A percentile compares a stretch with the other conserved stretches of the same genome.
Conservation (phyloP, 2,113 vertebrate genomes). For the Elgaria multicarinata region DNA sequence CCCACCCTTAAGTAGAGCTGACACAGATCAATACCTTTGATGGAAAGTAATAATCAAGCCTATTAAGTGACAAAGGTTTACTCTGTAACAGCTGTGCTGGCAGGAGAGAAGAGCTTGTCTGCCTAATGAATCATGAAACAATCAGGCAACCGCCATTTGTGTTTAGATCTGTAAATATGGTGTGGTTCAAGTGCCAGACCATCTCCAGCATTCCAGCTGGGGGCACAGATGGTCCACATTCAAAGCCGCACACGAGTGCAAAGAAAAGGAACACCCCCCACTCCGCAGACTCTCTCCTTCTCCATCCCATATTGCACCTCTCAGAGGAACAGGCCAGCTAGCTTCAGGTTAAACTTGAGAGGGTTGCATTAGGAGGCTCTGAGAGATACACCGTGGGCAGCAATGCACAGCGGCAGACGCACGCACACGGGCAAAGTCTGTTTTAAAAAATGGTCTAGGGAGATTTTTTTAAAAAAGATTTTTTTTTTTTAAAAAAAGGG, state of each 20-base stretch:
- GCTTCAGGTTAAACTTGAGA: slow-evolving; percentile 44
- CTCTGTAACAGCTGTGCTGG: slow-evolving; percentile 99
- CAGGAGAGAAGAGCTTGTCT: slow-evolving; percentile 98
- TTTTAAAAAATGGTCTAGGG: rapidly evolving
- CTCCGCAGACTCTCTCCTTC: slow-evolving; percentile 70
- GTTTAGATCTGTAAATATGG: slow-evolving; percentile 99
- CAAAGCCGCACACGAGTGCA: slow-evolving; percentile 86
- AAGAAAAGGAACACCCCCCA: slow-evolving; percentile 72
- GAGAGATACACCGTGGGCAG: background rate
- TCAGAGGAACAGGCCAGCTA: slow-evolving; percentile 79
- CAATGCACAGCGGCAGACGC: background rate
- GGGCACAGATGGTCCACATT: slow-evolving; percentile 99
- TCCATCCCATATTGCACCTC: slow-evolving; percentile 85
- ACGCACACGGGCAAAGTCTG: background rate
- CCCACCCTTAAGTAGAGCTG: slow-evolving; percentile 88
- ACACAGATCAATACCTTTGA: slow-evolving; percentile 99
- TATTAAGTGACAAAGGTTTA: slow-evolving; percentile 99
- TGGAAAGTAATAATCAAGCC: slow-evolving; percentile 98
- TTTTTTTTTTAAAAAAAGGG: background rate
- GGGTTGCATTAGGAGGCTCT: background rate
- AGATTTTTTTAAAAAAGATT: background rate
- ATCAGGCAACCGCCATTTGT: slow-evolving; percentile 99
- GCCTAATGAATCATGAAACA: slow-evolving; percentile 99
- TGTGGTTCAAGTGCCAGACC: slow-evolving; percentile 99
- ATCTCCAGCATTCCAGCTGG: slow-evolving; percentile 99